phyloP scores from a whole-genome alignment of 2,797 vertebrate genomes.

The Podargus strigoides region DNA sequence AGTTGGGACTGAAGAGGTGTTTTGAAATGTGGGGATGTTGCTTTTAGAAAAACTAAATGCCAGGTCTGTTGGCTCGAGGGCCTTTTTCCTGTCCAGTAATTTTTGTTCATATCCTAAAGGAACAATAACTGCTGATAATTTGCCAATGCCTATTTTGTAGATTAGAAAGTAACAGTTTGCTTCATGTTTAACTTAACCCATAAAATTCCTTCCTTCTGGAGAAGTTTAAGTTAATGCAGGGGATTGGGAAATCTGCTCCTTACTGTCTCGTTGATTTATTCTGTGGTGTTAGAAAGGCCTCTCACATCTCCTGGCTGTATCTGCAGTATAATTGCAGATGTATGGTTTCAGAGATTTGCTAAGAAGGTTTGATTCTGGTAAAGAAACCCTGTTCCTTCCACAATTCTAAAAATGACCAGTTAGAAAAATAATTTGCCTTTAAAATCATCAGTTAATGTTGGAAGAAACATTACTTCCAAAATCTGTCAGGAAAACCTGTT shows the following conservation, averaged over 20 bases:
- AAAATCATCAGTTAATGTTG: background rate
- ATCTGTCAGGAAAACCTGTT: background rate
- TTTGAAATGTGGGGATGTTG: background rate
- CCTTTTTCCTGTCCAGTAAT: background rate
- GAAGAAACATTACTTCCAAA: background rate
- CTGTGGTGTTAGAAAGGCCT: background rate
- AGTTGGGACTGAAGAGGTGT: background rate
- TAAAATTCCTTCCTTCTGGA: background rate
- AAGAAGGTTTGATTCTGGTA: background rate
- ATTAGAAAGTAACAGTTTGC: background rate
- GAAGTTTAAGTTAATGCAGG: background rate
- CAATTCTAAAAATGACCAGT: background rate
- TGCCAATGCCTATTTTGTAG: background rate
- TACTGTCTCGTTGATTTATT: background rate
- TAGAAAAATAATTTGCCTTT: background rate
- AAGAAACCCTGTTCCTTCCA: background rate
- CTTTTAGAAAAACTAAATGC: background rate
- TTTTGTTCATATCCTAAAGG: slow-evolving; percentile 14
- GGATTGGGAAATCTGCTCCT: background rate
- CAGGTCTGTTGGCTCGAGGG: background rate
- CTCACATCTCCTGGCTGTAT: background rate
- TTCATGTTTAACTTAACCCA: slow-evolving; percentile 16
- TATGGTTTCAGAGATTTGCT: background rate
- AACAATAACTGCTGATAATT: background rate
- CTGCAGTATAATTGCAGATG: background rate